Evolutionary conservation across 2,113 vertebrate genomes (phyloP), one percentile per base, ranked within the genome.

Genomic region (Cathartes aura): DNA sequence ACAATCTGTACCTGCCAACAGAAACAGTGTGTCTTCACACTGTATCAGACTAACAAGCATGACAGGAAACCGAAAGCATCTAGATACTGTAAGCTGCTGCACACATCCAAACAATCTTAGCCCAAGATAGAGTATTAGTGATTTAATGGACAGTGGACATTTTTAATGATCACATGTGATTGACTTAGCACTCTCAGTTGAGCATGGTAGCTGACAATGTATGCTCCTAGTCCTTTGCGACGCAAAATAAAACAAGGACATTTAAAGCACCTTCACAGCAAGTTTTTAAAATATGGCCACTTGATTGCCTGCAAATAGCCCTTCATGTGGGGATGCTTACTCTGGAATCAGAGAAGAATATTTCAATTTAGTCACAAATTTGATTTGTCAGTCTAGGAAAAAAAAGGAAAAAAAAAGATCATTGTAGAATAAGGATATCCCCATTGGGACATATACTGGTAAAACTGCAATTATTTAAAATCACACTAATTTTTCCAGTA

Each of bases 381-480:
- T 72, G 23, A 76, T 87, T 75, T 82, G 52, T 72, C 73, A 84
- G 66, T 48, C 50, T 52, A 26, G 19, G 12, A 5, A 58, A 90
- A 88, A 82, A 12, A 17, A 20, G 14, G 15, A 50, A 63, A 64
- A 18, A 89, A 40, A 30, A 36, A 38, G 0, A 55, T 55, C 52
- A 48, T 9, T 60, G n/a, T 36, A 82, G 56, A 91, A 55, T 40
- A 82, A 42, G 12, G 36, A 63, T 91, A 87, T 45, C 9, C 47
- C 68, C 70, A 74, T 0, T 75, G 64, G 50, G 47, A 75, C 30
- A 64, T 21, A 71, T 1, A 78, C 48, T 36, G 60, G 43, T 72
- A 82, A 95, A 96, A 89, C 34, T 62, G 67, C 42, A 73, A 36
- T 75, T 74, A 45, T 87, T 91, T 82, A 90, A 96, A 95, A 88